Base-by-base conservation (phyloP, 2,888 invertebrate genomes). In the Ligdia adustata region DNA sequence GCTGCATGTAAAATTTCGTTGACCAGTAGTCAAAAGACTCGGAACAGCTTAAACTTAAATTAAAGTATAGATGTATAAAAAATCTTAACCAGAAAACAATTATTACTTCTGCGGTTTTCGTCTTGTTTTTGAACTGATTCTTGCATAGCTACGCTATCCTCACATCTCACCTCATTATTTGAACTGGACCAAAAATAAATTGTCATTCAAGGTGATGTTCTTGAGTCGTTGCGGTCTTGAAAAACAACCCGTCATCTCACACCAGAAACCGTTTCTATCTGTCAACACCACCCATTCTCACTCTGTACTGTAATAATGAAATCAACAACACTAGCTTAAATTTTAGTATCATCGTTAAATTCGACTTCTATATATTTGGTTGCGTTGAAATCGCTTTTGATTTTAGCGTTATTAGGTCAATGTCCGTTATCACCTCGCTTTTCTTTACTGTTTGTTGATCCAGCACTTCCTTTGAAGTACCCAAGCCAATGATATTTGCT, bases 391-490 rank as follows among this genome's bases (percentile, higher is more conserved):
- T 24, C 6, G 3, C 26, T 40, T 14, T 29, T 9, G 9, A 11
- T 35, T 31, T 35, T 4, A 18, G 18, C 13, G 11, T 35, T 41
- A 26, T 22, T 43, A 29, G 75, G 75, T 75, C 77, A 77, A 76
- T 52, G 74, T 50, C 67, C 74, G 54, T 41, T 47, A 55, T 62
- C 57, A 61, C 64, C 64, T 68, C 56, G 59, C 35, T 62, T 70
- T 57, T 65, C 58, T 14, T 20, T 59, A 57, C 66, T 59, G 57
- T 62, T 68, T 68, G 42, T 52, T 63, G 61, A 56, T 57, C 50
- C 48, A 57, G 61, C 55, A 61, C 59, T 66, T 66, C 63, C 70
- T 79, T 77, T 79, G 74, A 76, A 67, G 60, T 55, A 57, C 52
- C 54, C 53, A 59, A 59, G 57, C 61, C 52, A 53, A 38, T 61